phyloP scores from a whole-genome alignment of 2,113 vertebrate species.

The Toxostoma redivivum region DNA sequence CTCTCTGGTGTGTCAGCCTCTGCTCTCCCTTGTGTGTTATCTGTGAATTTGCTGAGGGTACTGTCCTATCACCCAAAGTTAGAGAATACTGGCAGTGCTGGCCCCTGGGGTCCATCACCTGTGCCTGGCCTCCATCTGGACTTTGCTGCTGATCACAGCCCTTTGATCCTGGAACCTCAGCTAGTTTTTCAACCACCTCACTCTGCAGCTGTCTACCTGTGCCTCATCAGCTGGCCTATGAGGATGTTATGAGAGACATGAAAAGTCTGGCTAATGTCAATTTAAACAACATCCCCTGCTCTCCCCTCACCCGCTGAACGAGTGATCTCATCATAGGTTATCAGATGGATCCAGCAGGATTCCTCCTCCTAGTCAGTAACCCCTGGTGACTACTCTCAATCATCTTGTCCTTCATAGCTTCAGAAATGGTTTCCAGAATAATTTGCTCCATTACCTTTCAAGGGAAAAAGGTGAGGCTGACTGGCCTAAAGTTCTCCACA shows the following conservation, averaged over 20 bases:
- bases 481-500: background rate
- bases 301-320: background rate
- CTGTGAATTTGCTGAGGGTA: background rate
- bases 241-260: background rate
- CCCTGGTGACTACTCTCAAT: background rate
- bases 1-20: background rate
- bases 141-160: background rate
- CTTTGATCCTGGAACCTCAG: background rate
- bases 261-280: background rate
- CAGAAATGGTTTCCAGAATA: background rate
- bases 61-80: background rate
- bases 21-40: background rate
- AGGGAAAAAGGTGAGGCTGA: background rate
- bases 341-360: background rate
- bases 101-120: background rate
- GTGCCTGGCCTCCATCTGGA: background rate
- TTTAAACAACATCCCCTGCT: background rate
- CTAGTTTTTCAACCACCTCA: background rate
- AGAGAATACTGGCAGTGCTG: background rate
- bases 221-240: background rate
- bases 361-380: background rate
- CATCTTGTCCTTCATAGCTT: background rate
- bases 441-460: background rate
- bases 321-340: background rate
- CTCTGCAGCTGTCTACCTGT: background rate